These are phyloP conservation scores for Rutilus rutilus DNA, from an alignment of 2,113 vertebrate genomes.

Conservation along the genomic window DNA sequence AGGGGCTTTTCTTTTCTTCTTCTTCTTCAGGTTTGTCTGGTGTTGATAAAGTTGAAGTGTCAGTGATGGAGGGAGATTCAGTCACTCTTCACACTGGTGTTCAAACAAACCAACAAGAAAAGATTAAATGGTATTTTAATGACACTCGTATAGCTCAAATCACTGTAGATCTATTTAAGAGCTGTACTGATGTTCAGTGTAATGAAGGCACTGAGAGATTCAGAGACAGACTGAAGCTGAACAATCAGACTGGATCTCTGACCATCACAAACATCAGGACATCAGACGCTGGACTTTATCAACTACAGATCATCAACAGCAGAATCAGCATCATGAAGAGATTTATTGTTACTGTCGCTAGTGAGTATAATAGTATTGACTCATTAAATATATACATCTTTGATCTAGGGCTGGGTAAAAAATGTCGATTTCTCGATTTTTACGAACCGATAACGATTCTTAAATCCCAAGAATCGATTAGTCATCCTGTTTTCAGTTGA, in stretches of 20 bases:
- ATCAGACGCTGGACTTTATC: not conserved
- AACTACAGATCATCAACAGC: not conserved
- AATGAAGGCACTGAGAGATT: not conserved
- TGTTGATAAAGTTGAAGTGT: no score
- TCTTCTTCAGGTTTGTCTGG: no score
- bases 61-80: no score
- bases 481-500: no score
- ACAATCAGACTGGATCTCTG: not conserved
- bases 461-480: no score
- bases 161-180: accelerated
- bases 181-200: not conserved
- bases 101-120: not conserved
- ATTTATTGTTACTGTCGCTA: not conserved
- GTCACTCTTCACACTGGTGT: no score
- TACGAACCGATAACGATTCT: no score
- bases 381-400: not conserved
- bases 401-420: no score
- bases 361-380: not conserved
- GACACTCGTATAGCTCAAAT: not conserved
- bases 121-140: not conserved
- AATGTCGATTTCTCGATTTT: no score
- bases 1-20: no score
- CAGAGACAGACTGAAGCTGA: not conserved
- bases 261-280: not conserved
- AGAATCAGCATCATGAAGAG: not conserved